These are phyloP conservation scores for Xylota sylvarum DNA, from an alignment of 2,888 invertebrate species.

Conservation along the genomic window DNA sequence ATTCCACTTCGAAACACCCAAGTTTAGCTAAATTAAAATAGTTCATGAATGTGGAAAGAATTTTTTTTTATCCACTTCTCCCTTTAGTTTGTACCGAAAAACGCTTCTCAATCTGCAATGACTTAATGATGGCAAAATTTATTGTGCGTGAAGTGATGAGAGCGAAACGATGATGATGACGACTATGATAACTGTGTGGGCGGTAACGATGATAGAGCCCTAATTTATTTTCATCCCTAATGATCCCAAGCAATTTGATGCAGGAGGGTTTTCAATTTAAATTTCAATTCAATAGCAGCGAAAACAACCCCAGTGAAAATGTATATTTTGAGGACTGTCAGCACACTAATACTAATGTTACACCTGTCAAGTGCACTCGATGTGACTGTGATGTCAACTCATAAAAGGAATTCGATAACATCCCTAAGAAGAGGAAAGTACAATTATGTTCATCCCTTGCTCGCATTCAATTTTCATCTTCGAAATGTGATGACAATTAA, in stretches of 20 bases:
- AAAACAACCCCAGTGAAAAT: conserved; percentile 57
- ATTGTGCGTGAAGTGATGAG: conserved; percentile 82
- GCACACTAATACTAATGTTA: conserved; percentile 63
- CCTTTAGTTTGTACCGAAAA: conserved; percentile 9
- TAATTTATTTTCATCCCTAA: conserved; percentile 61
- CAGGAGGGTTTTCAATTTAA: conserved; percentile 59
- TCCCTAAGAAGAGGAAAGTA: conserved; percentile 24
- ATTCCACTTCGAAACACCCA: background rate
- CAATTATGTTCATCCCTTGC: conserved; percentile 38
- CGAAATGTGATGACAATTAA: conserved; percentile 41
- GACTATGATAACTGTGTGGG: conserved; percentile 63
- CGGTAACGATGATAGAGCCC: conserved; percentile 58
- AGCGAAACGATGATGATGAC: conserved; percentile 48
- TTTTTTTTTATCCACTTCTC: background rate
- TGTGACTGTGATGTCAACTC: conserved; percentile 51
- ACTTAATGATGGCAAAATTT: conserved; percentile 84
- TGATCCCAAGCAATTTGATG: conserved; percentile 59
- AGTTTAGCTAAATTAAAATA: conserved; percentile 11
- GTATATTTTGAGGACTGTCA: conserved; percentile 37
- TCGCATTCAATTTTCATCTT: conserved; percentile 32
- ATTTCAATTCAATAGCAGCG: conserved; percentile 51
- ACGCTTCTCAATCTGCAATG: conserved; percentile 80
- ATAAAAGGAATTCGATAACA: conserved; percentile 60
- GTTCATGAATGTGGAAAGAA: background rate
- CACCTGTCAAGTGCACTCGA: conserved; percentile 67